Base-by-base conservation (phyloP, 2,888 invertebrate genomes). In the Platycheirus albimanus region DNA sequence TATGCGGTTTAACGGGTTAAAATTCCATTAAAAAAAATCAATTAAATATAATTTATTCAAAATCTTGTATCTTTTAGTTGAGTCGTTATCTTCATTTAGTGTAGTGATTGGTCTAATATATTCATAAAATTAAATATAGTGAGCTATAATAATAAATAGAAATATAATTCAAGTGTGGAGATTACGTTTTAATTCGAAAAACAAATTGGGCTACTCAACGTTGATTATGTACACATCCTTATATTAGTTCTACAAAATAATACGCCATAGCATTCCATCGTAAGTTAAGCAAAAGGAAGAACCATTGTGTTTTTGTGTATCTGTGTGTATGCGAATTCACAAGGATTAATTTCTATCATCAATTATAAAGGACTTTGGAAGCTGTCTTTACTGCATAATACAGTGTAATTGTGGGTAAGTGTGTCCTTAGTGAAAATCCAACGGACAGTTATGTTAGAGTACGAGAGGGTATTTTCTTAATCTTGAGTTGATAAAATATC, bases 331-430 rank as follows among this genome's bases (percentile, higher is more conserved):
- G 47, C 36, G 45, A 33, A 51, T n/a, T 45, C 47, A 43, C 36
- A 80, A 61, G 81, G 77, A 81, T 81, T 81, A 81, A 71, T 66
- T 81, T 77, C 61, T 77, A 71, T 71, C 77, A 71, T 81, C 77
- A 77, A 81, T 77, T 81, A 71, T 67, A 71, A 71, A 67, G 71
- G 81, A 77, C 71, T 81, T 77, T 70, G 66, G 71, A 77, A 61
- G 54, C 63, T 77, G 38, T 72, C 61, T 61, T 33, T 66, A 76
- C 64, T 76, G 52, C 52, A 51, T 78, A 38, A 61, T 52, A 66
- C 52, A 47, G 70, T 81, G 58, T 77, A 81, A 81, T 81, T 77
- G 77, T 54, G 77, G 81, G 81, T 81, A 81, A 81, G 81, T 81
- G 66, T 71, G 66, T 71, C 70, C 66, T 81, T 67, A 63, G 66